Base-by-base conservation (phyloP, 92 coral and sea anemone genomes). In the Zoanthus solanderi region DNA sequence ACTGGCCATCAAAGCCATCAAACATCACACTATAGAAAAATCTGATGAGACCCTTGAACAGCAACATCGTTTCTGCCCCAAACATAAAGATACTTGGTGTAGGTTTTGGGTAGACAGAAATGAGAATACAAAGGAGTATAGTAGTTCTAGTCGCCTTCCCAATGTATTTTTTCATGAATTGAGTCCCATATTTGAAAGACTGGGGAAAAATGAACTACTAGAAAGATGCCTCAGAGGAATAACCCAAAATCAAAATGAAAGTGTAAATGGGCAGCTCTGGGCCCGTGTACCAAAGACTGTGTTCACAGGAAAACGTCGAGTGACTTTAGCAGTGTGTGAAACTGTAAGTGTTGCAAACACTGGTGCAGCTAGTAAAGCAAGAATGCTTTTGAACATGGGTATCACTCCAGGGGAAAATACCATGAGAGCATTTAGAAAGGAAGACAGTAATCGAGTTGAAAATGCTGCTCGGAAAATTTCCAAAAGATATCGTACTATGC, bases 181-280 rank as follows among this genome's bases (percentile, higher is more conserved):
- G 14, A 17, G 76, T 16, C 75, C 76, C 15, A 78, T 86, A 23
- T 85, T 86, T 34, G 76, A 71, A 1, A 86, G 90, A 71, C 87
- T 90, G 15, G 30, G 78, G 1, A 74, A 85, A 16, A 80, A 56
- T 37, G 78, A 90, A 45, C 83, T 90, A 71, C 75, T 71, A 37
- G 75, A 54, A 65, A 82, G 93, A 76, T 90, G 90, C 29, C 83
- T 85, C 15, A 78, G 77, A 50, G 94, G 94, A n/a, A 45, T 90
- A 67, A 90, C 93, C 6, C 95, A 92, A 42, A 90, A 92, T 53
- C 95, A 93, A 57, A 93, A 67, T 73, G 90, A 90, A 82, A 89
- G 88, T 6, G 85, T 83, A 14, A 89, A 92, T 92, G 94, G 92
- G 47, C 91, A 90, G 90, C 80, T 90, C 53, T 90, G 93, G 95